These are phyloP conservation scores for Paradisaea rubra DNA, from an alignment of 2,113 vertebrate genomes.

Conservation along the genomic window DNA sequence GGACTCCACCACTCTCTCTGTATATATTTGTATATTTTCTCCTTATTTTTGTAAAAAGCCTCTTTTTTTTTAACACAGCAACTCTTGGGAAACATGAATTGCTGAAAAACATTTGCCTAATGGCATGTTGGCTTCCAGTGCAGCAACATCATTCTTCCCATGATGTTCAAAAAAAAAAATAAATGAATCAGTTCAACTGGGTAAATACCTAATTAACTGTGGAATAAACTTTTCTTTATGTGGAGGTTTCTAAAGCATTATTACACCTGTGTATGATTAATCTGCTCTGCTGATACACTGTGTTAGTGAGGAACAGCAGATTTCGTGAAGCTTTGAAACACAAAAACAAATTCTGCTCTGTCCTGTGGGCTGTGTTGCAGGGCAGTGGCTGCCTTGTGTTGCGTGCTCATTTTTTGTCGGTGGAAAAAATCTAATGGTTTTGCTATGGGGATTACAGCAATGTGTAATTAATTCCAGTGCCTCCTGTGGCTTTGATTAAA, in stretches of 20 bases:
- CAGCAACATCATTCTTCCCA: not conserved
- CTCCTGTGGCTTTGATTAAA: conserved; percentile 18
- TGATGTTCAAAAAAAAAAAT: not conserved
- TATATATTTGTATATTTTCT: not conserved
- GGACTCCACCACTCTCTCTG: not conserved
- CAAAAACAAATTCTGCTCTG: not conserved
- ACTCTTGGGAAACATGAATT: not conserved
- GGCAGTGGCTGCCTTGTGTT: not conserved
- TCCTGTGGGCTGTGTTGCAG: not conserved
- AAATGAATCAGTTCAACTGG: not conserved
- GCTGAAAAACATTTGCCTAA: not conserved
- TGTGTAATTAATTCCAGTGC: conserved; percentile 23
- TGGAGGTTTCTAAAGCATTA: not conserved
- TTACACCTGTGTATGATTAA: not conserved
- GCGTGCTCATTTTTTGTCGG: not conserved
- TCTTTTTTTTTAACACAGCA: not conserved
- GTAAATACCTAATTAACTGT: not conserved
- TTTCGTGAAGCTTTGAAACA: not conserved
- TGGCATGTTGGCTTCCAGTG: not conserved
- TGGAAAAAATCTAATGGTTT: not conserved
- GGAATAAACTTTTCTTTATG: not conserved
- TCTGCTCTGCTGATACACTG: not conserved
- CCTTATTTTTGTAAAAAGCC: not conserved
- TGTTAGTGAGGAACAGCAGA: not conserved
- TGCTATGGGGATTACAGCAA: not conserved